Evolutionary conservation across 2,888 invertebrate genomes (phyloP), one percentile per base, ranked within the genome.

Genomic region (Phlogophora meticulosa): DNA sequence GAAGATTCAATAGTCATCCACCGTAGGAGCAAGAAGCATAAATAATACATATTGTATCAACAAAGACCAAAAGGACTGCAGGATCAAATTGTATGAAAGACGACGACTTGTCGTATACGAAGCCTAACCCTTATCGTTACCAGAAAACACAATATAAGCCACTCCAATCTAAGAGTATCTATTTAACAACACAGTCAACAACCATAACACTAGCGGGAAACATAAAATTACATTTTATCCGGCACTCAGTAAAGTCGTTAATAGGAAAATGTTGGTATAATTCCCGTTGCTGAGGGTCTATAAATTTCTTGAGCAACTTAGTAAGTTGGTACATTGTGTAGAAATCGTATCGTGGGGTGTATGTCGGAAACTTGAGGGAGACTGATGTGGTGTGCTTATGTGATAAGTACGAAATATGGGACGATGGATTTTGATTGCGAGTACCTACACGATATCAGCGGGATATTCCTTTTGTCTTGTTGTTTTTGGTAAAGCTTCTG

Each of bases 291-390:
- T 68, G 48, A 56, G 55, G 56, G 64, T 65, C 74, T 73, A 79
- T 82, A 82, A 81, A 83, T 76, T 83, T 79, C 77, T 81, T 62
- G 64, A 73, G 81, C 74, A 78, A 83, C 80, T 80, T 74, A 74
- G 71, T 77, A 62, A 71, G 75, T 75, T 65, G 43, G 55, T 72
- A 76, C 69, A 78, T 80, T 81, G 74, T 81, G 64, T 61, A 40
- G 59, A 40, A 71, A 72, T 82, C 48, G 69, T 80, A 59, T 68
- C 62, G 42, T 52, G 45, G 72, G 65, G 63, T 70, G 67, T 68
- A 48, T 70, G 43, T 45, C 57, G 73, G 69, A 68, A 76, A 48
- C 49, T 51, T 24, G 53, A 66, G 56, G 61, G 70, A 69, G 63
- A 55, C 22, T 55, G 70, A 75, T 59, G 55, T 57, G 46, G 51